Base-by-base conservation (phyloP, 92 coral and sea anemone genomes). In the Porites divaricata region DNA sequence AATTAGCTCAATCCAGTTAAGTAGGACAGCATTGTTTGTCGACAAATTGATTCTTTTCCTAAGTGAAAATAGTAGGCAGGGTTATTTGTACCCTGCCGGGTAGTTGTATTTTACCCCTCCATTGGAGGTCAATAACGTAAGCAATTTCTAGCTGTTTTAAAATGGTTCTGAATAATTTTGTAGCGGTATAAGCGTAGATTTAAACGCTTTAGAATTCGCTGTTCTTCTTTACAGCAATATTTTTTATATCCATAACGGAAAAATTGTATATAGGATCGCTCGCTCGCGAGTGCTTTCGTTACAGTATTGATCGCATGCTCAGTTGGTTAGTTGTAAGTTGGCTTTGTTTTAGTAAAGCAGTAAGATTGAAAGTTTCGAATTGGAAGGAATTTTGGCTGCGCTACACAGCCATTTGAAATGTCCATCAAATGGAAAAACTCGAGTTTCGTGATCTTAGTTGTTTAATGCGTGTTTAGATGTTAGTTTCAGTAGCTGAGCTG, bases 351-450 rank as follows among this genome's bases (percentile, higher is more conserved):
- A 80, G 57, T 6, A 35, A 56, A 52, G 22, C 75, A 28, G 50
- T 7, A 23, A 22, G 35, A 1, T 23, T 35, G 45, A 35, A 58
- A 63, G 79, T 72, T 82, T 82, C 79, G 70, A 82, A 63, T 45
- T 82, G 86, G 73, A 82, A 72, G 63, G 61, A 82, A 82, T 72
- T 82, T 73, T 62, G 78, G 86, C 86, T 82, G 86, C 62, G 56
- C 50, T 20, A 61, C 62, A 10, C 63, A 64, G 86, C 86, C 65
- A 59, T 14, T 77, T 45, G 72, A 72, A 69, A 73, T 63, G 62
- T 82, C 86, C 86, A 82, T 82, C 71, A 82, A 73, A 82, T 82
- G 86, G 86, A 82, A 72, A 48, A 81, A 48, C 35, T 21, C 45
- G 24, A 41, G 58, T 9, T 70, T 15, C 58, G 16, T 70, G 67